Base-by-base conservation (phyloP, 2,113 vertebrate genomes). In the Bolborhynchus lineola region DNA sequence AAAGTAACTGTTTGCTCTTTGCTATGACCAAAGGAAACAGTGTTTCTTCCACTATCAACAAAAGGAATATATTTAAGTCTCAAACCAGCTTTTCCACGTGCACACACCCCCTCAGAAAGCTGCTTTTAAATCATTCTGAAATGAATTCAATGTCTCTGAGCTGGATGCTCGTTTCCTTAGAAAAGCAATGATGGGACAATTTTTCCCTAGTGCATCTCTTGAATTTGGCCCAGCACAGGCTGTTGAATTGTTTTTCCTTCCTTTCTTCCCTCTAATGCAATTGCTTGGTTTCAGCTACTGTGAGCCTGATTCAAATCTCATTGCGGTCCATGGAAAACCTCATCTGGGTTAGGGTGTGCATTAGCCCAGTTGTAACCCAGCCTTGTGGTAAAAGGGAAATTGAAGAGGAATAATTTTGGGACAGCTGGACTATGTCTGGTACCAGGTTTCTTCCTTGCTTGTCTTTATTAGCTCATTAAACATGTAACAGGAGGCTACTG, bases 141-240 rank as follows among this genome's bases (percentile, higher is more conserved):
- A 91, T 4, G 2, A 76, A 87, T 89, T 91, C 88, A 17, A 23
- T 41, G 20, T 84, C 92, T 88, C 80, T 72, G 65, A 0, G 11
- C 90, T 92, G 90, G 83, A 84, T 68, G 88, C 29, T 92, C 86
- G 79, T 89, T 97, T 97, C 96, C 92, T 95, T 96, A 94, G 52
- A 92, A 96, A 96, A 96, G 96, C 95, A 96, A 79, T 1, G 2
- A 28, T 1, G 1, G 76, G 90, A 74, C 0, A 1, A 71, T 90
- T 88, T 96, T 94, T 69, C 82, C 69, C 96, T 47, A n/a, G 69
- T 92, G 83, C 86, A 93, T 84, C 96, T 88, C 92, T 29, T 81
- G 52, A 82, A 72, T 82, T 86, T 86, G 93, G 92, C 95, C 92
- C 88, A 79, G 88, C 49, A 44, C 52, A n/a, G 2, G 4, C 57